Base-by-base conservation (phyloP, 2,888 invertebrate species). In the Herminia tarsipennalis region DNA sequence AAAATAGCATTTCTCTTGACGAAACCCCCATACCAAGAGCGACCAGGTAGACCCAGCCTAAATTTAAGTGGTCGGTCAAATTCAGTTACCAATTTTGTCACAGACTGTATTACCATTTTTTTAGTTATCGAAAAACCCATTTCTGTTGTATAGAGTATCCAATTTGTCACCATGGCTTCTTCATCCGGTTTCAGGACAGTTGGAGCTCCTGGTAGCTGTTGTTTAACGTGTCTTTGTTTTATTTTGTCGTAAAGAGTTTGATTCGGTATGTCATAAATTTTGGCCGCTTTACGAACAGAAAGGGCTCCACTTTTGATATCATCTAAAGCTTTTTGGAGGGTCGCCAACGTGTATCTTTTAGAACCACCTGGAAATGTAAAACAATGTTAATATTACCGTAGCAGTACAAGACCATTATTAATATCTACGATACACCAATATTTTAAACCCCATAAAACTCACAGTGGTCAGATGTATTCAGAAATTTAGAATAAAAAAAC, bases 221-320 rank as follows among this genome's bases (percentile, higher is more conserved):
- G 9, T 16, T 40, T 32, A 14, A 28, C 5, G 16, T 41, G 34
- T 13, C 6, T 41, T 20, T 33, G 32, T 16, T 41, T 41, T 27
- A 41, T 27, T 32, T 41, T 33, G 20, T 41, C 34, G 13, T 34
- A 27, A 1, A 41, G 33, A 2, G 41, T 39, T 21, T 41, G 41
- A 20, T 34, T 28, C 2, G 41, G 41, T 33, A 41, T 27, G 2
- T 41, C 6, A 27, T 33, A 34, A 6, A 25, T 21, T 17, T 41
- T 25, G 3, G 41, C 24, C n/a, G 41, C 41, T 41, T 34, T 27
- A 13, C 6, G 27, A 2, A 42, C 17, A 16, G 28, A 16, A 1
- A 42, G 16, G 6, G 10, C 6, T 5, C 30, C 30, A 16, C 6
- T 34, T 24, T 10, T 35, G 27, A 42, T 35, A 3, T 27, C 34